These are phyloP conservation scores for Cantharis rufa DNA, from an alignment of 2,888 invertebrate species.

Conservation along the genomic window DNA sequence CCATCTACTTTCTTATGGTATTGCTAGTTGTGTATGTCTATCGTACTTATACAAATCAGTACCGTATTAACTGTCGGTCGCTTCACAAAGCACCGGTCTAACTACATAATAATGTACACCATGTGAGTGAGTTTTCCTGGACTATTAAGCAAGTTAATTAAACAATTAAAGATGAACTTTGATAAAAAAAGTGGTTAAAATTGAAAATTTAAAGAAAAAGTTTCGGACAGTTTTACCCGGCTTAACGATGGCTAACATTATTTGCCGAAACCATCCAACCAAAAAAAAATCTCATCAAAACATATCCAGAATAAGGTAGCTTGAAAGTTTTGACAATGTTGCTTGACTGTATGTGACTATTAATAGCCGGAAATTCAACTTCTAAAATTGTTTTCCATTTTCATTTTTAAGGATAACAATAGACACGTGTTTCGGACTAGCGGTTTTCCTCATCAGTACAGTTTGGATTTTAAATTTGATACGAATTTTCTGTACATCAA, in stretches of 20 bases:
- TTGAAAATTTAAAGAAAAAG: not conserved
- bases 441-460: not conserved
- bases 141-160: not conserved
- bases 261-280: conserved; percentile 37
- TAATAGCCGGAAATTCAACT: not conserved
- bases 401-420: not conserved
- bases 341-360: not conserved
- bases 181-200: not conserved
- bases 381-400: not conserved
- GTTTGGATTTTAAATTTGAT: not conserved
- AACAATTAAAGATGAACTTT: not conserved
- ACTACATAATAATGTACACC: conserved; percentile 3
- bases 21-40: conserved; percentile 24
- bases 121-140: conserved; percentile 11
- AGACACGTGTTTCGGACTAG: not conserved
- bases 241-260: conserved; percentile 36
- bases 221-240: not conserved
- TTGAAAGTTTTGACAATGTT: not conserved
- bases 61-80: conserved; percentile 46
- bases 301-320: conserved; percentile 39
- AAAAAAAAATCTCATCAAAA: conserved; percentile 39
- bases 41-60: conserved; percentile 37
- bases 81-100: conserved; percentile 16
- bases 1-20: conserved; percentile 31
- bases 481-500: too few relatives aligned